Evolutionary conservation across 1,140 invertebrate species (phyloP), one percentile per base, ranked within the genome.

Genomic region (Drosophila parabipectinata): DNA sequence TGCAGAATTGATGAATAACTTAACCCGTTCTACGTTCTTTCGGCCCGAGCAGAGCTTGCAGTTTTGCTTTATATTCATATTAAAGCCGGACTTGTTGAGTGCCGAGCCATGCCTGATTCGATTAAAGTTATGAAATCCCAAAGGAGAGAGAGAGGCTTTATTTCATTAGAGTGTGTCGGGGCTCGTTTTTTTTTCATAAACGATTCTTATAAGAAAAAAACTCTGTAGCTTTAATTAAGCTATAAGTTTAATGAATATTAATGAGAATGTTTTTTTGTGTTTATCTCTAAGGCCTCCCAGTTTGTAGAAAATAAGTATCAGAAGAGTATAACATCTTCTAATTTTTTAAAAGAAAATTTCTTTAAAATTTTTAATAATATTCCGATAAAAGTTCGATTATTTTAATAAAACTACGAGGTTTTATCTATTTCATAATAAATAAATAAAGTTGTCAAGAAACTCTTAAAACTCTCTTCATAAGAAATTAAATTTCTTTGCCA

Each of bases 1-100:
- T 24, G 51, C 45, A 71, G 67, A 69, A 69, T 71, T 71, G 67
- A 71, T 71, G 67, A 71, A 71, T 71, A 71, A 71, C 67, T 71
- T 71, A 69, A 69, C 64, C 28, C 64, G 59, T 55, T 69, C 66
- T 32, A 1, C 18, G 30, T 9, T 32, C 30, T 37, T 64, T n/a
- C 47, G 30, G 47, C 2, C 12, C 37, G 34, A 64, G 62, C 60
- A 8, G 34, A 67, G 62, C 60, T 18, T 67, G 63, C 63, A 67
- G 8, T 57, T n/a, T 26, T 26, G 66, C 8, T 53, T 54, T 37
- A 56, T 54, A 47, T 54, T 55, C 14, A n/a, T 66, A 45, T 28
- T 37, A 37, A 30, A 24, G 62, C 62, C 44, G 12, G 8, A 12
- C 41, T 18, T 18, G n/a, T n/a, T 41, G 39, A 41, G 39, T 41